Base-by-base conservation (phyloP, 2,888 invertebrate genomes). In the Cheilosia grossa region DNA sequence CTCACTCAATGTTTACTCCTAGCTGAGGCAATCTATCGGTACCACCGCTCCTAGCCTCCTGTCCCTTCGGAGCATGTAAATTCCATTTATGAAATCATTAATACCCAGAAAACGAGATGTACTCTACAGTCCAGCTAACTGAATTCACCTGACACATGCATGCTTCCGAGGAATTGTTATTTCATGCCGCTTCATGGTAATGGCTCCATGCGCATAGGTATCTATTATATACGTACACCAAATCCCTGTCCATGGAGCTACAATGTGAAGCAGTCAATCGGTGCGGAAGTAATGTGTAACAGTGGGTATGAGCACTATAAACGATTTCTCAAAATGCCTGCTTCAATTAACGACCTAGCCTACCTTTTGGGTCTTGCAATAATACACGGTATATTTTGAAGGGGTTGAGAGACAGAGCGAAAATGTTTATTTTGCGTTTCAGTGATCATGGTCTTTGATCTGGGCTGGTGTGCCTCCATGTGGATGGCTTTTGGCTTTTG, bases 281-380 rank as follows among this genome's bases (percentile, higher is more conserved):
- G 72, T 63, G 85, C 53, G 66, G 85, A 85, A 85, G 56, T 85
- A 85, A 85, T 85, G 56, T 85, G 56, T 47, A 54, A 61, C 72
- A 69, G 66, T 74, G 79, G 74, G 58, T 79, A 59, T 64, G 82
- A 78, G 37, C 49, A 61, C 59, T 66, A 77, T 81, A 81, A 85
- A 81, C 77, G 85, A 81, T 81, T 85, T 85, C 85, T 81, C 85
- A 67, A 85, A 77, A 77, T 81, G 72, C 75, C 75, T 77, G 81
- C 72, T 74, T 81, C 85, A 81, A 85, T 85, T 85, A 85, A 81
- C 85, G 81, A 77, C 61, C 51, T 75, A 56, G 74, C 83, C 74
- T 67, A 81, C 85, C 75, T 80, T 69, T 74, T 67, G 40, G 17
- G 19, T 37, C 61, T 72, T 66, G 64, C 59, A 82, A 77, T 66